A percentile compares a stretch with the other conserved stretches of the same genome.
phyloP scores from a whole-genome alignment of 2,888 invertebrate species.

The Empis stercorea region DNA sequence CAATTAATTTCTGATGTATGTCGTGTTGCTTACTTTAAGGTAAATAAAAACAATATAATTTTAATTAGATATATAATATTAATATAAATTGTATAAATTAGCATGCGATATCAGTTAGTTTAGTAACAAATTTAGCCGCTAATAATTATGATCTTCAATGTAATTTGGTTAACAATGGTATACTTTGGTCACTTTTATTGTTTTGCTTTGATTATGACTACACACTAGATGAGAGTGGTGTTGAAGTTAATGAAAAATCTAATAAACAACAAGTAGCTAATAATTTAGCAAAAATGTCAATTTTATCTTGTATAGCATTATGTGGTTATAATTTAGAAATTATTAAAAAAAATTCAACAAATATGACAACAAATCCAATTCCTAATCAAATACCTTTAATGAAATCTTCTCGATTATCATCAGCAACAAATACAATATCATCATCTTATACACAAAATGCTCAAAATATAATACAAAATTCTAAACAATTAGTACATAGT shows the following conservation, averaged over 20 bases:
- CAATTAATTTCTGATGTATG: constrained; percentile 77
- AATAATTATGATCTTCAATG: constrained; percentile 71
- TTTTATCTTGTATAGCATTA: constrained; percentile 71
- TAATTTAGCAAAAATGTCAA: constrained; percentile 74
- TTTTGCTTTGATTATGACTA: constrained; percentile 92
- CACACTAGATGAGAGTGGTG: constrained; percentile 92
- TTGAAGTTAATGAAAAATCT: constrained; percentile 67
- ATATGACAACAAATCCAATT: constrained; percentile 11
- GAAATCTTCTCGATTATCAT: constrained; percentile 17
- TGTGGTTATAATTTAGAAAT: constrained; percentile 47
- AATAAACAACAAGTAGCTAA: constrained; percentile 92
- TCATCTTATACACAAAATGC: constrained; percentile 35
- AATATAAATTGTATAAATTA: constrained; percentile 9
- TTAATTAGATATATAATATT: neutral
- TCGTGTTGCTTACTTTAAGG: constrained; percentile 73
- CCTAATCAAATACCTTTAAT: constrained; percentile 8
- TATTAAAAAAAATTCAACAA: constrained; percentile 6
- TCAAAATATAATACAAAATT: constrained; percentile 31
- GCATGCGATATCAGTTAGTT: constrained; percentile 84
- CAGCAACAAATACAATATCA: constrained; percentile 10
- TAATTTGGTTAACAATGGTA: constrained; percentile 71
- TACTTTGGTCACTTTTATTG: constrained; percentile 80
- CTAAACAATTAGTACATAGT: constrained; percentile 27
- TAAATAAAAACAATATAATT: constrained; percentile 31
- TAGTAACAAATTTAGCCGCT: constrained; percentile 75